These are phyloP conservation scores for Chascanopsetta lugubris DNA, from an alignment of 2,113 vertebrate genomes.

Conservation along the genomic window DNA sequence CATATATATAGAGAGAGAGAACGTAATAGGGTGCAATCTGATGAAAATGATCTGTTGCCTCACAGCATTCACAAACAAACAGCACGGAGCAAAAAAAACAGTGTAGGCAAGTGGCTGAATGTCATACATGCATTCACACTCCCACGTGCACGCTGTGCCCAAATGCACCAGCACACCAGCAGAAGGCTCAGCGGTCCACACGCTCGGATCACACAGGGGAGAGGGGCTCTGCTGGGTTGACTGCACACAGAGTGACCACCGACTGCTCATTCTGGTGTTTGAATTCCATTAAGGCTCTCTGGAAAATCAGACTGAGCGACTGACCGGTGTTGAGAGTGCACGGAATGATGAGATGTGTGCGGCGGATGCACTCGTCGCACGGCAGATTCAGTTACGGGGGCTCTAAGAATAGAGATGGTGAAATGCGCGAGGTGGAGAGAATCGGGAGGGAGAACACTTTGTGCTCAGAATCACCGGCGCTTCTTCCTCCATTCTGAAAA, in stretches of 20 bases:
- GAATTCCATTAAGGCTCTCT: slow-evolving; percentile 2
- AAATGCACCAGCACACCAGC: slow-evolving; percentile 20
- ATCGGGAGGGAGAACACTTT: slow-evolving; percentile 43
- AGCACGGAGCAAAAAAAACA: slow-evolving; percentile 23
- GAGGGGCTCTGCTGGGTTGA: neutral
- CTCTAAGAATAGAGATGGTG: slow-evolving; percentile 72
- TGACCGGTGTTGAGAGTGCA: slow-evolving; percentile 10
- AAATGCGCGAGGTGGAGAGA: slow-evolving; percentile 26
- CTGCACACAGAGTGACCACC: slow-evolving; percentile 3
- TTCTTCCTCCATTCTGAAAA: neutral
- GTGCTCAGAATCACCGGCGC: slow-evolving; percentile 37
- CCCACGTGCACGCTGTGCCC: slow-evolving; percentile 44
- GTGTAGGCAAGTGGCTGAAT: slow-evolving; percentile 58
- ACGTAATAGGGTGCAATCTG: too few relatives aligned
- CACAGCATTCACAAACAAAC: slow-evolving; percentile 20
- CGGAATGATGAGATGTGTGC: slow-evolving; percentile 20
- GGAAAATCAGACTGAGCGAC: neutral
- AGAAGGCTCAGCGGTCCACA: slow-evolving; percentile 20
- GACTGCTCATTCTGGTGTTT: slow-evolving; percentile 11
- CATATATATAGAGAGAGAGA: too few relatives aligned
- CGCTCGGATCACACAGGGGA: too few relatives aligned
- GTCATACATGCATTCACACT: slow-evolving; percentile 67
- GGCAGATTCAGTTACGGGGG: slow-evolving; percentile 73
- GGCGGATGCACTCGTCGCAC: slow-evolving; percentile 44
- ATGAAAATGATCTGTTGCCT: neutral